Evolutionary conservation across 2,888 invertebrate genomes (phyloP), one percentile per base, ranked within the genome.

Genomic region (Gastracanthus pulcherrimus): DNA sequence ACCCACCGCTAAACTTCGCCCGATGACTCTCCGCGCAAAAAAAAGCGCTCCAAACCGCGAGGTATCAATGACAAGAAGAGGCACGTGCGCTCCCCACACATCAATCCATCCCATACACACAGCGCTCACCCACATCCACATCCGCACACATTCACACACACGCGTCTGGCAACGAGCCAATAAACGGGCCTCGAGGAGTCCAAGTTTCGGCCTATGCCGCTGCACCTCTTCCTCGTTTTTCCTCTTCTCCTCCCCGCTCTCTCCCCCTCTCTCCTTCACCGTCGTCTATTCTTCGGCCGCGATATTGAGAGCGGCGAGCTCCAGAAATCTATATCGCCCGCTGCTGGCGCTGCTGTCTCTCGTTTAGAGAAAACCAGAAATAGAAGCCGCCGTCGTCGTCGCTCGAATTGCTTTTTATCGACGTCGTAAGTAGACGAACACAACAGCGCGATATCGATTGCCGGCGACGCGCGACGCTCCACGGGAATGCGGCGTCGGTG

Each of bases 281-380:
- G 36, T 51, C 36, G 55, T 36, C 55, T 58, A 38, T 41, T 60
- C 77, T 36, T 55, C 60, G 67, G 82, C 74, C 81, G 79, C 84
- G 81, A 85, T 85, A 85, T 86, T 78, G 82, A 82, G 83, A 83
- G 80, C 84, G 76, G n/a, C 4, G 51, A 58, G 55, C 72, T 76
- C 64, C 51, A 66, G 48, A 77, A 77, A 81, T 58, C 29, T 71
- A 71, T 80, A 58, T 69, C 45, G 58, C 36, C 41, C 16, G 51
- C 9, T 13, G 19, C 36, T 29, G 51, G 6, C 55, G n/a, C 26
- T 26, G 19, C 9, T 62, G 66, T 23, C 70, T 41, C 72, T 51
- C 72, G 66, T 72, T 72, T 81, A 60, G 77, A 60, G 29, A 74
- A 81, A 81, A 67, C 77, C 72, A 77, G 76, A 81, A 77, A 77